Evolutionary conservation across 2,797 vertebrate species (phyloP).

Genomic region (Phrynocephalus guinanensis): DNA sequence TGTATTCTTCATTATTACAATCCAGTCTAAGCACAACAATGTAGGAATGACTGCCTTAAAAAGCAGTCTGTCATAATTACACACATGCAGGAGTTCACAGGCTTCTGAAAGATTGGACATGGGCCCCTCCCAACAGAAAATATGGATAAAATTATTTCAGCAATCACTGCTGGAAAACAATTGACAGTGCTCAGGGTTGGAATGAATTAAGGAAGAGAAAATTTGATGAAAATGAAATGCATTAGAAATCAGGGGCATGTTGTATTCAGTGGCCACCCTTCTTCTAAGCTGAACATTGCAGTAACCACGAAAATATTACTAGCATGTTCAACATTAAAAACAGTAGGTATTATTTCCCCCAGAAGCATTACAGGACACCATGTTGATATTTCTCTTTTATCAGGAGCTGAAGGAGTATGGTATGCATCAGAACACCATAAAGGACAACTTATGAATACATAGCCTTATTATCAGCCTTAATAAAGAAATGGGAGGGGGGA

Average conservation of each 20-base stretch:
- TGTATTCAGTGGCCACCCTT: neutral
- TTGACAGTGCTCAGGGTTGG: neutral
- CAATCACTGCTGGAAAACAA: neutral
- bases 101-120: neutral
- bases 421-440: too few relatives aligned
- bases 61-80: neutral
- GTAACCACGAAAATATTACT: neutral
- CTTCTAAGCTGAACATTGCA: neutral
- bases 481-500: neutral
- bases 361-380: neutral
- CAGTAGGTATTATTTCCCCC: neutral
- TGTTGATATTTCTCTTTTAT: neutral
- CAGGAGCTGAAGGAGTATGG: neutral
- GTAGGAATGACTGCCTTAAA: conserved; percentile 3
- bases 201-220: conserved; percentile 9
- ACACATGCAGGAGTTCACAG: neutral
- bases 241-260: neutral
- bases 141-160: neutral
- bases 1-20: conserved; percentile 9
- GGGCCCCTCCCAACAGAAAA: neutral
- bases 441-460: neutral
- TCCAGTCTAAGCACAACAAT: neutral
- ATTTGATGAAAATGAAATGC: conserved; percentile 4
- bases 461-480: neutral
- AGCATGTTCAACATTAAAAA: too few relatives aligned